Base-by-base conservation (phyloP, 2,888 invertebrate genomes). In the Strigamia maritima region DNA sequence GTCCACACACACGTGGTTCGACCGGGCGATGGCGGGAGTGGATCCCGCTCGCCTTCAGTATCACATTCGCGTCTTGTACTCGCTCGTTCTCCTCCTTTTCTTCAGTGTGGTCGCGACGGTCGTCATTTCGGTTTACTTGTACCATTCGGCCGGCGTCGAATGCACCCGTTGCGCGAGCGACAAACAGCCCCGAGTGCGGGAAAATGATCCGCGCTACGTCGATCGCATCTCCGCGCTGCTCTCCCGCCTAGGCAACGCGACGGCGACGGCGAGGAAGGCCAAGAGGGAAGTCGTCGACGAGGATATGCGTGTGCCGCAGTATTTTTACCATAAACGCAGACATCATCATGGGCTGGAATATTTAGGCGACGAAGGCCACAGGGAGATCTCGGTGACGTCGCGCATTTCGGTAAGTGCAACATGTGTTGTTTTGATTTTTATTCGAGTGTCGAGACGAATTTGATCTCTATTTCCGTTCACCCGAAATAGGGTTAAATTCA, bases 381-480 rank as follows among this genome's bases (percentile, higher is more conserved):
- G 7, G 10, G 75, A 75, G n/a, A 28, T 75, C 26, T 28, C 75
- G 8, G 75, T 75, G 31, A 75, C 75, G 3, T 75, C 75, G 28
- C 75, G 31, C 16, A 75, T 75, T 28, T 75, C 75, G 75, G 75
- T 75, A 75, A 75, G 75, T 60, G 19, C 35, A 60, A 60, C 60
- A 60, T 60, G 60, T 60, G 60, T 60, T 60, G 22, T 12, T 7
- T 22, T 60, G 19, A 60, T 60, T 60, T 22, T 22, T 22, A 22
- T 60, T 60, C 22, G 22, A n/a, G 19, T 40, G 14, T 40, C 40
- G 14, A 40, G 40, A n/a, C n/a, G n/a, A n/a, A n/a, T n/a, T n/a
- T n/a, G n/a, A n/a, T n/a, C n/a, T n/a, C n/a, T n/a, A n/a, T n/a
- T n/a, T n/a, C n/a, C n/a, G n/a, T n/a, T n/a, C n/a, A n/a, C n/a